Conservation (phyloP, 2,888 invertebrate species). For the Trichogramma dendrolimi region DNA sequence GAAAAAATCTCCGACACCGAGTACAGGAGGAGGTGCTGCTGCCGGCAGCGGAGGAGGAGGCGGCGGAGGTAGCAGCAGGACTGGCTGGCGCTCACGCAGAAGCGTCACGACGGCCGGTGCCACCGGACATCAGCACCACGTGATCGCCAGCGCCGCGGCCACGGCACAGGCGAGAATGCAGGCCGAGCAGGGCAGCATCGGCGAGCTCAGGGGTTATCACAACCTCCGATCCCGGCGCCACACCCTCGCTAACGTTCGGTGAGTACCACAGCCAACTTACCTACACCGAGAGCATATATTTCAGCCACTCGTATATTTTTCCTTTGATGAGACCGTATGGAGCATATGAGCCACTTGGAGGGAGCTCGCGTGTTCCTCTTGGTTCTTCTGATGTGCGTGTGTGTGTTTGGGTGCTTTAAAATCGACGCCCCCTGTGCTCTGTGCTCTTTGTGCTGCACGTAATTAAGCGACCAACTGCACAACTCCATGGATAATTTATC, state of each 20-base stretch:
- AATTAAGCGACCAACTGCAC: no score
- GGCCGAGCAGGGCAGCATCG: slow-evolving; percentile 87
- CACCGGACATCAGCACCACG: slow-evolving; percentile 48
- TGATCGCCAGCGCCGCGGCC: slow-evolving; percentile 49
- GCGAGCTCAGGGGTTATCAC: slow-evolving; percentile 84
- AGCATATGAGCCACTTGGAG: no score
- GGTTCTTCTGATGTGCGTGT: no score
- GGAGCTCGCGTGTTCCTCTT: no score
- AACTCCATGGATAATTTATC: no score
- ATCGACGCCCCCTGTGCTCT: no score
- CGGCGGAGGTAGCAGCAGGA: slow-evolving; percentile 44
- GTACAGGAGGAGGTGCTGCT: slow-evolving; percentile 42
- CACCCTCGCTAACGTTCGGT: slow-evolving; percentile 90
- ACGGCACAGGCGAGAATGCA: slow-evolving; percentile 69
- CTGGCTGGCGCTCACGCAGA: slow-evolving; percentile 49
- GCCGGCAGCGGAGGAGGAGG: slow-evolving; percentile 48
- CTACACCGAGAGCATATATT: background rate
- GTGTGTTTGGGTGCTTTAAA: no score
- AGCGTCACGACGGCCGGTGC: slow-evolving; percentile 49
- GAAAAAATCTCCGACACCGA: slow-evolving; percentile 51
- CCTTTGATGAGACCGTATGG: no score
- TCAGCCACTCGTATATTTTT: no score
- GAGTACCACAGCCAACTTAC: slow-evolving; percentile 54
- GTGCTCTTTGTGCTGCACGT: no score
- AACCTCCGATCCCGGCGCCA: slow-evolving; percentile 83